Conservation (phyloP, 2,113 vertebrate species). For the Vidua chalybeata region DNA sequence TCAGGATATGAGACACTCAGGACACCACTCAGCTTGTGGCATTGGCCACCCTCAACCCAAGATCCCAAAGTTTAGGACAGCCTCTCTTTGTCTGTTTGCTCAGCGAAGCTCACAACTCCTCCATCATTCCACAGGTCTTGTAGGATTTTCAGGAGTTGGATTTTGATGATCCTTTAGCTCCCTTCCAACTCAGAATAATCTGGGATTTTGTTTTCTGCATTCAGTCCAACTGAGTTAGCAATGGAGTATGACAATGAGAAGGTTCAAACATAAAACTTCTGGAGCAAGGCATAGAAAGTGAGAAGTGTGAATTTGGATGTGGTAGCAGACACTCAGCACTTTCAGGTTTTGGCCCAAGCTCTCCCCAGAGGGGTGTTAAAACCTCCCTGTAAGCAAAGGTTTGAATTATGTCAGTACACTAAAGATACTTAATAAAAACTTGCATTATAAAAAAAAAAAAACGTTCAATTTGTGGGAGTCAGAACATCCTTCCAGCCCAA, state of each 20-base stretch:
- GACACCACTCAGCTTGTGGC: accelerated
- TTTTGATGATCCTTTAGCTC: neutral
- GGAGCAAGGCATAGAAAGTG: neutral
- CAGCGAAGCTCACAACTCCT: neutral
- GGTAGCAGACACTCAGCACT: neutral
- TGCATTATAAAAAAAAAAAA: neutral
- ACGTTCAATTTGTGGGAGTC: neutral
- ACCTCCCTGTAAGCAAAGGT: neutral
- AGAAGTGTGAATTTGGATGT: neutral
- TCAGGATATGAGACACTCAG: neutral
- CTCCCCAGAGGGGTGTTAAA: neutral
- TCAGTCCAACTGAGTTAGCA: neutral
- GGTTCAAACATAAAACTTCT: neutral
- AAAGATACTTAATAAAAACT: constrained; percentile 37
- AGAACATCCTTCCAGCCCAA: constrained; percentile 10
- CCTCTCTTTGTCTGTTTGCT: neutral
- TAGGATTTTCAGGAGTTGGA: neutral
- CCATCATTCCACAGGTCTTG: accelerated
- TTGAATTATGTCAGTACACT: neutral
- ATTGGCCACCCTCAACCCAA: neutral
- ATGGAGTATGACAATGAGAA: neutral
- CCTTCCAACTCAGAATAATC: neutral
- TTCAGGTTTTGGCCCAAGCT: neutral
- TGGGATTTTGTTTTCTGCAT: neutral
- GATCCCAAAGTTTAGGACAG: neutral